A percentile compares a stretch with the other conserved stretches of the same genome.
These are phyloP conservation scores for Steinernema feltiae DNA, from an alignment of 1,140 invertebrate genomes.

Conservation along the genomic window DNA sequence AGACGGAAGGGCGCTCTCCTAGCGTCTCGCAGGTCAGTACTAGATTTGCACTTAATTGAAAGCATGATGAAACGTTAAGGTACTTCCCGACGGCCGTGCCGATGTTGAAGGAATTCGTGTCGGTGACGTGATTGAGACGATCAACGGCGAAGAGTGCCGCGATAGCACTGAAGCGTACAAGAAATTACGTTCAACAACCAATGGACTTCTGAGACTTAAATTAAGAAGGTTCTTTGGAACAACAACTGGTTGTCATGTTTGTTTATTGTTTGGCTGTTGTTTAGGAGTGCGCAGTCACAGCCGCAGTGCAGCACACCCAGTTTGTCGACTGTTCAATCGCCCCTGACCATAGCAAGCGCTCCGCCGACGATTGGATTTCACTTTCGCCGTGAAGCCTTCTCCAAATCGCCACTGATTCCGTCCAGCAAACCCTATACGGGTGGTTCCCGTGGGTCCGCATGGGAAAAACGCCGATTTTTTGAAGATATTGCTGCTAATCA, in stretches of 20 bases:
- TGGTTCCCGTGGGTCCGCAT: not conserved
- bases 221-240: not conserved
- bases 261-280: not conserved
- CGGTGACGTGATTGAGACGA: not conserved
- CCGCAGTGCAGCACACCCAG: not conserved
- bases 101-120: not conserved
- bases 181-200: not conserved
- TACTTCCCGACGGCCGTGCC: not conserved
- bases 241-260: not conserved
- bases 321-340: slow-evolving; percentile 2
- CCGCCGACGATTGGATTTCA: not conserved
- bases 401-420: not conserved
- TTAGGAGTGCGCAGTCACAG: not conserved
- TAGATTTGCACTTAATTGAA: not conserved
- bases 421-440: not conserved
- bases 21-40: not conserved
- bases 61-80: not conserved
- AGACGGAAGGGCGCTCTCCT: not conserved
- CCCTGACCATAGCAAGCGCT: not conserved
- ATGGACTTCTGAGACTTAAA: not conserved
- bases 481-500: not conserved
- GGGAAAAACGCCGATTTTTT: not conserved
- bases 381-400: not conserved
- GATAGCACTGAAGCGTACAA: not conserved
- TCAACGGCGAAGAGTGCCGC: slow-evolving; percentile 3